A percentile compares a stretch with the other conserved stretches of the same genome.
phyloP scores from a whole-genome alignment of 2,113 vertebrate species.

The Sinocyclocheilus anophthalmus region DNA sequence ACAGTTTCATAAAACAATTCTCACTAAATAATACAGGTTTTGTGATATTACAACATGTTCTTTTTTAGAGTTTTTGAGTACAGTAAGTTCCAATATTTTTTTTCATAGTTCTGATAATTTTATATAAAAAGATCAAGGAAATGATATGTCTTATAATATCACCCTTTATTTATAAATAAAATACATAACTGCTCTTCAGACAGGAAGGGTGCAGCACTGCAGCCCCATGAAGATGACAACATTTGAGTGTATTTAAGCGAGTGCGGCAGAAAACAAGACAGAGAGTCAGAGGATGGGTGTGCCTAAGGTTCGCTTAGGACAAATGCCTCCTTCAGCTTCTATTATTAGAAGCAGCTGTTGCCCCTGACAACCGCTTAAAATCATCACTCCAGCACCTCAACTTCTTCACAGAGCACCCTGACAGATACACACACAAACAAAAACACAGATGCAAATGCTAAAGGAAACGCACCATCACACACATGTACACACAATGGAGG shows the following conservation, averaged over 20 bases:
- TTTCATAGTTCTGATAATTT: not conserved
- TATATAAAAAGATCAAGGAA: not conserved
- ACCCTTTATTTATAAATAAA: not conserved
- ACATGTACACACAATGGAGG: constrained; percentile 8
- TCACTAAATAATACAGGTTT: too few species aligned
- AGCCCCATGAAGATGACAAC: not conserved
- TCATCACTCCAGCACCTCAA: constrained; percentile 46
- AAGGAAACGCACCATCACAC: not conserved
- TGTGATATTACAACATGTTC: too few species aligned
- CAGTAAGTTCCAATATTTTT: too few species aligned
- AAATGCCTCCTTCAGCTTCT: constrained; percentile 45
- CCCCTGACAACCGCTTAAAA: constrained; percentile 52
- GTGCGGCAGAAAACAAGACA: not conserved
- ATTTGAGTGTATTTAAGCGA: not conserved
- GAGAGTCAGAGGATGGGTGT: constrained; percentile 30
- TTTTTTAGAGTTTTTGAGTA: too few species aligned
- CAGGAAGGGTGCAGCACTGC: not conserved
- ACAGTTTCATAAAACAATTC: not conserved
- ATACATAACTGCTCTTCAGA: not conserved
- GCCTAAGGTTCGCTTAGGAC: constrained; percentile 45
- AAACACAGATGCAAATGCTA: not conserved
- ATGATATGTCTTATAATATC: not conserved
- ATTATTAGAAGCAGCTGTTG: constrained; percentile 55
- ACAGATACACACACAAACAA: constrained; percentile 16
- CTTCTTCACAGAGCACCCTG: constrained; percentile 42